A percentile compares a stretch with the other conserved stretches of the same genome.
phyloP scores from a whole-genome alignment of 2,888 invertebrate species.

The Cryptus armator region DNA sequence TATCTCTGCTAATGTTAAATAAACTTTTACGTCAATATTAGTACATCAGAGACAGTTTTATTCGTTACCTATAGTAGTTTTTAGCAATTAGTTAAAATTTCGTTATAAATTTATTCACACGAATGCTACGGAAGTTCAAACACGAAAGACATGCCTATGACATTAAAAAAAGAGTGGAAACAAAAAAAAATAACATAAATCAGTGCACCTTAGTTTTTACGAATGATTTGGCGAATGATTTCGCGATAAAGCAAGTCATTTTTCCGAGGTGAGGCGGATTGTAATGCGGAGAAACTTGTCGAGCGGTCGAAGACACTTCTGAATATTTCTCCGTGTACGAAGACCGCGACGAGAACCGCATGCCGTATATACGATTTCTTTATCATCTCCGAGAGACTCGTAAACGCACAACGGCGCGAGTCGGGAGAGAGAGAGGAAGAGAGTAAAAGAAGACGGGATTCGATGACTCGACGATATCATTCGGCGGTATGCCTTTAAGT shows the following conservation, averaged over 20 bases:
- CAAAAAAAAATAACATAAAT: not conserved
- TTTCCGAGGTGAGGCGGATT: not conserved
- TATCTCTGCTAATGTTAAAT: too few relatives aligned
- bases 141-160: too few relatives aligned
- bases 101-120: too few relatives aligned
- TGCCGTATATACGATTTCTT: slow-evolving; percentile 53
- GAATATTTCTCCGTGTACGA: slow-evolving; percentile 36
- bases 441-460: slow-evolving; percentile 57
- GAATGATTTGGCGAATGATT: not conserved
- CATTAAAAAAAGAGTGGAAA: too few relatives aligned
- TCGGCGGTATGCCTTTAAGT: slow-evolving; percentile 67
- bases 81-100: too few relatives aligned
- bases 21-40: too few relatives aligned
- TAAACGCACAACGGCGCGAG: slow-evolving; percentile 33
- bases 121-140: too few relatives aligned
- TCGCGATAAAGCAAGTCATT: not conserved
- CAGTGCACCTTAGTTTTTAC: not conserved
- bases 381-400: slow-evolving; percentile 42
- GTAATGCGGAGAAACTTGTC: slow-evolving; percentile 11
- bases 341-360: slow-evolving; percentile 27
- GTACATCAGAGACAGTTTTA: too few relatives aligned
- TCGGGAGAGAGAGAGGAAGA: not conserved
- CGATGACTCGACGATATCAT: slow-evolving; percentile 71
- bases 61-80: too few relatives aligned
- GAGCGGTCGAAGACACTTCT: slow-evolving; percentile 24